Evolutionary conservation across 2,888 invertebrate species (phyloP), one percentile per base, ranked within the genome.

Genomic region (Apomyelois bistriatella): DNA sequence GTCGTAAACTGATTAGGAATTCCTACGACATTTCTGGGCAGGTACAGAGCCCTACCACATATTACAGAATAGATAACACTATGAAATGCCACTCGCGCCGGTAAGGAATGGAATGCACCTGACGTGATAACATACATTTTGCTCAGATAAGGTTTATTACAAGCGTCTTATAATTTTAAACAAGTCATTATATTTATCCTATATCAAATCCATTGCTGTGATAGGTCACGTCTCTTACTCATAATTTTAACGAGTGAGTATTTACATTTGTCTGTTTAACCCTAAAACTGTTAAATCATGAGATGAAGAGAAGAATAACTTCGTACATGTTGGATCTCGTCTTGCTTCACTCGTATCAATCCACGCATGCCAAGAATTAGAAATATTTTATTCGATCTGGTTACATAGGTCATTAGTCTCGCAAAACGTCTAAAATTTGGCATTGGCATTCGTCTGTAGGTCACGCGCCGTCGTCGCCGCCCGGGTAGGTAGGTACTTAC

Each of bases 1-100:
- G n/a, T n/a, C n/a, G n/a, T n/a, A n/a, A n/a, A n/a, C n/a, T n/a
- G n/a, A n/a, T 22, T 22, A 5, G 22, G 5, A 22, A 3, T 22
- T 5, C 22, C 22, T 22, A 22, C 22, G 22, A 22, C 5, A 22
- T 22, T 22, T 22, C 37, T 13, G 32, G 15, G 13, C 30, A 50
- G 15, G 40, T 41, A 46, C 36, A 56, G 50, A 54, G 28, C 32
- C 53, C 55, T 64, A 64, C 63, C 61, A 59, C 58, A 59, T 58
- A 65, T 69, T 71, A 65, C 63, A 60, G 64, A 66, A 70, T 53
- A 63, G 40, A 50, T 50, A 50, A 50, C 40, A 32, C 40, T 30
- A 16, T 16, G 46, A 40, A 50, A 41, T 50, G 49, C 32, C 43
- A 53, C 48, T 50, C 48, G 53, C 42, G 38, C 32, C 48, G 53